Evolutionary conservation across 2,888 invertebrate species (phyloP).

Genomic region (Sphinx pinastri): DNA sequence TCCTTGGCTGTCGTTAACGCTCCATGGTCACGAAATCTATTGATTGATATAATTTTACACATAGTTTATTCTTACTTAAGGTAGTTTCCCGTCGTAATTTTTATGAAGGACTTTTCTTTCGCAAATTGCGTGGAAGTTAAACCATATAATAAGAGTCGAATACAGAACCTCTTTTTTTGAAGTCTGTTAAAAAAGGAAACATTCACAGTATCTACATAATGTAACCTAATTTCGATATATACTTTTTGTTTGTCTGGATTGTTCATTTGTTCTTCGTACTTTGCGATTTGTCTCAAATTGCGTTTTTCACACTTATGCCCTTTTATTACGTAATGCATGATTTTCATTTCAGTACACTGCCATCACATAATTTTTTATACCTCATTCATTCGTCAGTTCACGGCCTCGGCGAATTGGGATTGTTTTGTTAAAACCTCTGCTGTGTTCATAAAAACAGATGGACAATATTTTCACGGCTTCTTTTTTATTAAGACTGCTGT

Average conservation of each 20-base stretch:
- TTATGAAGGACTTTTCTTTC: too few relatives aligned
- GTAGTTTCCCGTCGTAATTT: too few relatives aligned
- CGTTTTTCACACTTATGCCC: neutral
- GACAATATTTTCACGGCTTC: neutral
- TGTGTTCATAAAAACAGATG: neutral
- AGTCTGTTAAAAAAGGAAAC: too few relatives aligned
- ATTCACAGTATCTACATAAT: too few relatives aligned
- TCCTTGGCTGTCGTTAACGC: too few relatives aligned
- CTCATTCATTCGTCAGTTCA: constrained; percentile 5
- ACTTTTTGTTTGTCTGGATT: neutral
- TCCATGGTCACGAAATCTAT: too few relatives aligned
- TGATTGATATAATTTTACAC: too few relatives aligned
- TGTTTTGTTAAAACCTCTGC: neutral
- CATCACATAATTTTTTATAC: neutral
- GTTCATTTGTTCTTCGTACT: neutral
- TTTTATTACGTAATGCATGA: neutral
- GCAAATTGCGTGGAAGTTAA: too few relatives aligned
- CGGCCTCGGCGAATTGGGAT: neutral
- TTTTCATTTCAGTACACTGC: neutral
- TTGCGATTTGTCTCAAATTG: neutral
- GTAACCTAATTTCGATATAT: too few relatives aligned
- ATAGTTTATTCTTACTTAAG: too few relatives aligned
- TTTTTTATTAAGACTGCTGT: neutral
- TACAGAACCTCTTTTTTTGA: too few relatives aligned
- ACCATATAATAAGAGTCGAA: too few relatives aligned